Conservation (phyloP, 2,797 vertebrate species). For the Buphagus erythrorhynchus region DNA sequence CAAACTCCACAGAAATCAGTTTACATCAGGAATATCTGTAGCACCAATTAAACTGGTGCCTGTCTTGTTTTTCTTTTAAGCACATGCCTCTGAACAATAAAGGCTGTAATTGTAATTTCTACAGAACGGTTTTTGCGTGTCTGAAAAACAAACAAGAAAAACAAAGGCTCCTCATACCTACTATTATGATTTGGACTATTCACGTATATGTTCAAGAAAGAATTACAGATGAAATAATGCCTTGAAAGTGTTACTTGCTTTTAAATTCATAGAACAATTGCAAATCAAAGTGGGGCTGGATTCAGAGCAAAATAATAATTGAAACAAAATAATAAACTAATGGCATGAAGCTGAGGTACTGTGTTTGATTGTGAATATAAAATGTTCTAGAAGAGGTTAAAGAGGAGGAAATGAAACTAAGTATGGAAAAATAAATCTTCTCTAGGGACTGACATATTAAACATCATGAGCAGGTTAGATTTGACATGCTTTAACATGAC, state of each 20-base stretch:
- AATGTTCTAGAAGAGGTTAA: background rate
- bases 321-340: background rate
- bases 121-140: background rate
- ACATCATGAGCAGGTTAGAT: background rate
- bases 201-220: accelerated
- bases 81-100: conserved; percentile 32
- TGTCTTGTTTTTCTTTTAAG: conserved; percentile 18
- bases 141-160: conserved; percentile 36
- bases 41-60: background rate
- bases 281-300: background rate
- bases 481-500: background rate
- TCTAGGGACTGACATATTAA: background rate
- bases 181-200: background rate
- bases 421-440: background rate
- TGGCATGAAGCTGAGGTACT: background rate
- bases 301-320: background rate
- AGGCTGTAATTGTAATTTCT: conserved; percentile 39
- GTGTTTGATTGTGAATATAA: background rate
- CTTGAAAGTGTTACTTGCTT: background rate
- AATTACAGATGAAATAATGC: background rate
- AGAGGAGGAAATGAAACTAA: background rate
- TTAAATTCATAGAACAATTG: background rate
- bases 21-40: background rate
- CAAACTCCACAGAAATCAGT: background rate
- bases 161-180: conserved; percentile 12